Conservation (phyloP, 2,113 vertebrate genomes). For the Columbina picui region DNA sequence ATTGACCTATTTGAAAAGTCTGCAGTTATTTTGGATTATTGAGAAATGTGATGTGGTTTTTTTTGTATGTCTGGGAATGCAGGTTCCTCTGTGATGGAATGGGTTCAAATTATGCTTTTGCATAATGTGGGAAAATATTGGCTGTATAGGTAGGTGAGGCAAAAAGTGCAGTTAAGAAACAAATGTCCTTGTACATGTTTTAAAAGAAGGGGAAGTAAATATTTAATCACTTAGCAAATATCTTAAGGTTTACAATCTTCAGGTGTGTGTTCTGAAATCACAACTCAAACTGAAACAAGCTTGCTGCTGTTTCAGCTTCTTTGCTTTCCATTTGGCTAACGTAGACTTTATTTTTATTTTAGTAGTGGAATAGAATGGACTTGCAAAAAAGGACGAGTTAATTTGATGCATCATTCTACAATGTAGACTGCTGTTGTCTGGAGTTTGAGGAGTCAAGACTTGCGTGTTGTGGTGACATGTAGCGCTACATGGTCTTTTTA, state of each 20-base stretch:
- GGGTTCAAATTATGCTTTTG: neutral
- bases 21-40: neutral
- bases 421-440: neutral
- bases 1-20: neutral
- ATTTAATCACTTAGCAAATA: neutral
- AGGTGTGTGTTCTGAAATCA: neutral
- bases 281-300: neutral
- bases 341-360: neutral
- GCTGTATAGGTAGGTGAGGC: neutral
- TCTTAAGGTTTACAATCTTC: neutral
- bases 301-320: neutral
- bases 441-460: neutral
- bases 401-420: neutral
- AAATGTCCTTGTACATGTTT: neutral
- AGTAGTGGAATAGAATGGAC: neutral
- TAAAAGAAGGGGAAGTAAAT: neutral
- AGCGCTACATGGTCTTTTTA: neutral
- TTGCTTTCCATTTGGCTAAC: neutral
- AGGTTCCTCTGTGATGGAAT: neutral
- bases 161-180: neutral
- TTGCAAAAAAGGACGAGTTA: neutral
- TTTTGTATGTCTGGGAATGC: neutral
- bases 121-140: neutral
- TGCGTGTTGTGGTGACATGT: neutral
- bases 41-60: neutral